Percentiles rank a stretch among this genome's conserved stretches.
phyloP scores from a whole-genome alignment of 1,140 invertebrate genomes.

The Dinoponera quadriceps region DNA sequence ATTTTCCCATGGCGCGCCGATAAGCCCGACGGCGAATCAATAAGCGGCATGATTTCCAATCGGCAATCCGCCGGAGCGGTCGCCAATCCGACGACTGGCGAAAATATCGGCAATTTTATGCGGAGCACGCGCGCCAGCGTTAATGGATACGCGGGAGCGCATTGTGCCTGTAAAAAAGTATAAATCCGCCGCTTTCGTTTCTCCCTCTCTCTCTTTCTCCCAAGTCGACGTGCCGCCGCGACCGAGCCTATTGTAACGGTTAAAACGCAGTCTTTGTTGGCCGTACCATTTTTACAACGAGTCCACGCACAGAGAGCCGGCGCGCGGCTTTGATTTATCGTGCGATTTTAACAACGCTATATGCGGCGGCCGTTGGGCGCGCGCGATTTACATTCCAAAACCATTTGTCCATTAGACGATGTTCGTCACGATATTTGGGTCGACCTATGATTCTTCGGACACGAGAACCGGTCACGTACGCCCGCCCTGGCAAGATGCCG shows the following conservation, averaged over 20 bases:
- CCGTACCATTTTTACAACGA: slow-evolving; percentile 37
- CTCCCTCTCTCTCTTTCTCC: not conserved
- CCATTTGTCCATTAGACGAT: slow-evolving; percentile 65
- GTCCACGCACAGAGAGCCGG: not conserved
- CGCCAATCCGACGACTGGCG: slow-evolving; percentile 8
- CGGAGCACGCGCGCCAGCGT: not conserved
- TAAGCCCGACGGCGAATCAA: not conserved
- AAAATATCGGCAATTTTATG: slow-evolving; percentile 25
- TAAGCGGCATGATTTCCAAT: slow-evolving; percentile 14
- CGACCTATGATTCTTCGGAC: slow-evolving; percentile 63
- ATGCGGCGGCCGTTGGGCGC: slow-evolving; percentile 24
- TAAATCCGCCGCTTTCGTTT: slow-evolving; percentile 3
- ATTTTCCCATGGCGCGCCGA: not conserved
- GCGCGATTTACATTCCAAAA: slow-evolving; percentile 64
- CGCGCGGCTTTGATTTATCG: slow-evolving; percentile 55
- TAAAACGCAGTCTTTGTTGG: slow-evolving; percentile 24
- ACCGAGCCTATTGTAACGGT: slow-evolving; percentile 17
- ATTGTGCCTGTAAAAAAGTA: slow-evolving; percentile 1
- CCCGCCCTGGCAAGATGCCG: slow-evolving; percentile 79
- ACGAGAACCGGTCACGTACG: slow-evolving; percentile 62
- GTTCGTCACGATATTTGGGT: slow-evolving; percentile 66
- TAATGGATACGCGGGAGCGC: not conserved
- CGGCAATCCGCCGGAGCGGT: slow-evolving; percentile 7
- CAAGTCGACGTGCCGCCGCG: slow-evolving; percentile 44
- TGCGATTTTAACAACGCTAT: slow-evolving; percentile 23